A percentile compares a stretch with the other conserved stretches of the same genome.
These are phyloP conservation scores for Coptodon bakossiorum DNA, from an alignment of 2,113 vertebrate genomes.

Conservation along the genomic window DNA sequence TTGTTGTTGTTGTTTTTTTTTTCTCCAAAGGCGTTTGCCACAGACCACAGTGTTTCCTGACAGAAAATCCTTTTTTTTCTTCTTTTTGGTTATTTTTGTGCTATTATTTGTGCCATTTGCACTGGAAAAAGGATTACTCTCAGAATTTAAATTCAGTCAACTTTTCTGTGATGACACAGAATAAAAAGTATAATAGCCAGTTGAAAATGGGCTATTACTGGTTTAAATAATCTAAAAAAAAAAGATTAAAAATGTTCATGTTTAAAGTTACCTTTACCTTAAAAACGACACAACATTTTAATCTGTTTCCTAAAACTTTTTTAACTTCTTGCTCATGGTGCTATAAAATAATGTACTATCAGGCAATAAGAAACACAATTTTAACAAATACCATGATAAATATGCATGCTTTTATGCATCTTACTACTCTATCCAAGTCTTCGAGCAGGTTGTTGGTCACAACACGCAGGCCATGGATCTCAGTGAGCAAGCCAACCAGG, in stretches of 20 bases:
- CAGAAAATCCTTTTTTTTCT: not conserved
- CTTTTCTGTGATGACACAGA: not conserved
- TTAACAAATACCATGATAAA: not conserved
- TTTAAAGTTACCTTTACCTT: not conserved
- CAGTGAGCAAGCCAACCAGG: conserved; percentile 78
- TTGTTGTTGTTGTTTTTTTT: not conserved
- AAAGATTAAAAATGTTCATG: not conserved
- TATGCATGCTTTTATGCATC: conserved; percentile 25
- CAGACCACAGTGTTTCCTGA: conserved; percentile 10
- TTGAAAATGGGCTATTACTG: not conserved
- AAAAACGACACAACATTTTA: not conserved
- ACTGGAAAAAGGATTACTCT: not conserved
- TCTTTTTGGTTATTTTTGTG: not conserved
- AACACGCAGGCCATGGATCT: conserved; percentile 83
- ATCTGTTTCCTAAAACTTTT: not conserved
- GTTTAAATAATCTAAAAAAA: not conserved
- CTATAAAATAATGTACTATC: not conserved
- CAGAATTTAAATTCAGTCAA: not conserved
- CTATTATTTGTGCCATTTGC: not conserved
- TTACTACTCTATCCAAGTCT: conserved; percentile 86
- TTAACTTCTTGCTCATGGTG: not conserved
- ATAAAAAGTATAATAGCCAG: not conserved
- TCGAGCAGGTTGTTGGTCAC: conserved; percentile 83
- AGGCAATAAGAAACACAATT: not conserved
- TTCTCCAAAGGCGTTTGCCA: not conserved